Percentiles rank a stretch among this genome's conserved stretches.
Conservation (phyloP, 1,140 invertebrate species). For the Dreissena rostriformis region DNA sequence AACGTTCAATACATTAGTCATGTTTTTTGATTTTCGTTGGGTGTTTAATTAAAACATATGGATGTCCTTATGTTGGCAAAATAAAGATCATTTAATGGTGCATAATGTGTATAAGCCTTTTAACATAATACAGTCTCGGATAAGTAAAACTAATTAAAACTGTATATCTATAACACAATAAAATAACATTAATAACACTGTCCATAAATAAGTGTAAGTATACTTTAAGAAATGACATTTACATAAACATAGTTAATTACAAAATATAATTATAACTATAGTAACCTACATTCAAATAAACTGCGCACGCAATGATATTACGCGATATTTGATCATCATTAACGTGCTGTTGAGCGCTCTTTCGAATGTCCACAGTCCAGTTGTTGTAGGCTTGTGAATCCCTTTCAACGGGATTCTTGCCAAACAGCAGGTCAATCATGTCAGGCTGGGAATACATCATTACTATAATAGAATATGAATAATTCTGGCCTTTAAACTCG, state of each 20-base stretch:
- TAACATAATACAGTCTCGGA: too few relatives aligned
- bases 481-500: not conserved
- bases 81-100: too few relatives aligned
- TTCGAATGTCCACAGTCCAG: constrained; percentile 12
- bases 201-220: too few relatives aligned
- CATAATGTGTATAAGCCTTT: too few relatives aligned
- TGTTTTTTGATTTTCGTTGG: too few relatives aligned
- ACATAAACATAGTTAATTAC: not conserved
- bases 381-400: constrained; percentile 32
- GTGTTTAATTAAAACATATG: too few relatives aligned
- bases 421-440: constrained; percentile 1
- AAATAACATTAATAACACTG: too few relatives aligned
- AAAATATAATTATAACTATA: not conserved
- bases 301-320: constrained; percentile 12
- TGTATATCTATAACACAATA: too few relatives aligned
- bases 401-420: not conserved
- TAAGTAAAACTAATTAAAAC: too few relatives aligned
- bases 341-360: not conserved
- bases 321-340: not conserved
- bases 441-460: not conserved
- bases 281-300: constrained; percentile 8
- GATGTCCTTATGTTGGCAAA: too few relatives aligned
- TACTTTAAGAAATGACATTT: not conserved
- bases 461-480: not conserved
- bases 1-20: too few relatives aligned